phyloP scores from a whole-genome alignment of 2,797 vertebrate genomes.

The Chiloscyllium punctatum region DNA sequence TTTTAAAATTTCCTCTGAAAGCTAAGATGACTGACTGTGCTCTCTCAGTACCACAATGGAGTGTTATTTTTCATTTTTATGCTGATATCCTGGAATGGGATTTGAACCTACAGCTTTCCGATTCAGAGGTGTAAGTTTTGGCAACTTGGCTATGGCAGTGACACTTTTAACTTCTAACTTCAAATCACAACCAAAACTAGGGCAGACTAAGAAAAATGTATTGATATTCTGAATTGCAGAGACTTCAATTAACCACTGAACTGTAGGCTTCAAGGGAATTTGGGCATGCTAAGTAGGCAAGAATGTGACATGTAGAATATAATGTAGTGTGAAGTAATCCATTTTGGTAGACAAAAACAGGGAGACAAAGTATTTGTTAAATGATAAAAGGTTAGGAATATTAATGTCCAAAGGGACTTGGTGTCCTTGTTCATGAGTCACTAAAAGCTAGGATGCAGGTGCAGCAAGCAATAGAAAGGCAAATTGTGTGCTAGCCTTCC shows the following conservation, averaged over 20 bases:
- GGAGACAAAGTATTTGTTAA: too few species aligned
- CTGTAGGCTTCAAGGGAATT: too few species aligned
- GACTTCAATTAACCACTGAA: background rate
- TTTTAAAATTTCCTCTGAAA: background rate
- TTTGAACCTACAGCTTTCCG: background rate
- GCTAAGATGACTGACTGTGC: background rate
- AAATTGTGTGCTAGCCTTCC: too few species aligned
- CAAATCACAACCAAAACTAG: background rate
- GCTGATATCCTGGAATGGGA: background rate
- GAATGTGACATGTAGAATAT: too few species aligned
- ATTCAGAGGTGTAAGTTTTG: background rate
- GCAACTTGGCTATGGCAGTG: background rate
- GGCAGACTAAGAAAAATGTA: background rate
- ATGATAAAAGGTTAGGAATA: too few species aligned
- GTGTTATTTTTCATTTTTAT: background rate
- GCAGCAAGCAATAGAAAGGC: too few species aligned
- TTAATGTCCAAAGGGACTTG: too few species aligned
- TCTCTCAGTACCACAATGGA: background rate
- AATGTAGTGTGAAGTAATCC: too few species aligned
- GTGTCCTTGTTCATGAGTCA: too few species aligned
- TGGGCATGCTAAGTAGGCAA: too few species aligned
- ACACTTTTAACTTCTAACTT: background rate
- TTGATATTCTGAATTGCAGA: background rate
- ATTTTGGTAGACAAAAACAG: too few species aligned
- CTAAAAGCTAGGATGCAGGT: too few species aligned